phyloP scores from a whole-genome alignment of 2,888 invertebrate species.

The Drosophila limbata region DNA sequence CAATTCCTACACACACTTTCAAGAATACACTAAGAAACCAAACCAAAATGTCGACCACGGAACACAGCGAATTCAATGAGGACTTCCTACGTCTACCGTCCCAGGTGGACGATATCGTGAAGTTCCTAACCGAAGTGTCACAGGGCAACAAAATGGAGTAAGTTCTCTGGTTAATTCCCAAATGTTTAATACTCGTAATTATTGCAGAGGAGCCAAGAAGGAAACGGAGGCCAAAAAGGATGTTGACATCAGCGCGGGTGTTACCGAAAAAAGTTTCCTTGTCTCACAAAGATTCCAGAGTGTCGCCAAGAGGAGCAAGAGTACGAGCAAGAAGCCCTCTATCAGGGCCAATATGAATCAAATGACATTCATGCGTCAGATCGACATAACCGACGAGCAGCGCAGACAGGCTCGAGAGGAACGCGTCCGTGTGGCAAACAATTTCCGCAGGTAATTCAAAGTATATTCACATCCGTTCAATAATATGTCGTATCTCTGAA shows the following conservation, averaged over 20 bases:
- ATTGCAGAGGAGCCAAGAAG: constrained; percentile 5
- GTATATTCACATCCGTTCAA: not conserved
- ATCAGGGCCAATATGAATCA: constrained; percentile 22
- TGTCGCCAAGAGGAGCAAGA: not conserved
- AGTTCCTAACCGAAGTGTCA: constrained; percentile 35
- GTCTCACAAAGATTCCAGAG: not conserved
- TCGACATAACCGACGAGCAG: constrained; percentile 21
- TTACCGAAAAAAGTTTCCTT: constrained; percentile 35
- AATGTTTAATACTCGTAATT: not conserved
- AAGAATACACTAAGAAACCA: not conserved
- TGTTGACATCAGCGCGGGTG: constrained; percentile 10
- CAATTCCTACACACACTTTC: not conserved
- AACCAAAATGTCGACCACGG: constrained; percentile 20
- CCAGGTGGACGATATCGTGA: constrained; percentile 39
- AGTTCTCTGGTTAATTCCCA: not conserved
- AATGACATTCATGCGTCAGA: constrained; percentile 53
- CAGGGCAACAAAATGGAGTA: constrained; percentile 47
- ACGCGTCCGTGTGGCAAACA: constrained; percentile 44
- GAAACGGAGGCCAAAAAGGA: constrained; percentile 30
- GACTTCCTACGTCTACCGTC: constrained; percentile 38
- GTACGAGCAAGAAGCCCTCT: not conserved
- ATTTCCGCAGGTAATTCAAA: constrained; percentile 50
- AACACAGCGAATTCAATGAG: constrained; percentile 37
- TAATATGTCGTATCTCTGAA: not conserved
- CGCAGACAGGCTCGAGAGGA: constrained; percentile 25